Evolutionary conservation across 2,113 vertebrate species (phyloP).

Genomic region (Zonotrichia leucophrys): DNA sequence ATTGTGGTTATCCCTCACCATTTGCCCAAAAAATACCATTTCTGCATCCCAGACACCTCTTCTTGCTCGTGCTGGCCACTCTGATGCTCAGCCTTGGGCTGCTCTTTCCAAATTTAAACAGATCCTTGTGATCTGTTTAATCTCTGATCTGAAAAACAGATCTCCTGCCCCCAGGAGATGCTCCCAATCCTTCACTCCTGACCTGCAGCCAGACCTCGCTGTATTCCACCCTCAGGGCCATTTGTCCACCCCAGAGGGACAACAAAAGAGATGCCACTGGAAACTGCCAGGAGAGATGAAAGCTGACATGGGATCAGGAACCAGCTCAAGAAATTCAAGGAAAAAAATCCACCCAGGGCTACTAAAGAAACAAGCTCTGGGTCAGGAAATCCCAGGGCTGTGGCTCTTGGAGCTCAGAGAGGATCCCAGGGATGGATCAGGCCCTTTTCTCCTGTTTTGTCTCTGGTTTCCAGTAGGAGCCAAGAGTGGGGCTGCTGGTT

Average conservation of each 20-base stretch:
- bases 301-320: neutral
- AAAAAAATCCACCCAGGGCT: neutral
- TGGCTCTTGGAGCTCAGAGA: neutral
- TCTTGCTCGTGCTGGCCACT: accelerated
- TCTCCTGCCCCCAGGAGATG: neutral
- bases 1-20: neutral
- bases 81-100: neutral
- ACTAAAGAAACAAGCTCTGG: neutral
- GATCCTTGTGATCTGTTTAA: neutral
- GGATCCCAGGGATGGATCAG: neutral
- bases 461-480: neutral
- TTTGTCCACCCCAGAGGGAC: neutral
- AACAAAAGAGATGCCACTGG: accelerated
- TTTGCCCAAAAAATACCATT: neutral
- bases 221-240: accelerated
- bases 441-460: neutral
- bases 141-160: too few species aligned
- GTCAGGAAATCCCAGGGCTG: neutral
- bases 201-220: neutral
- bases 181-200: neutral
- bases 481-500: neutral
- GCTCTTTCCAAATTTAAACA: neutral
- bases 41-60: neutral
- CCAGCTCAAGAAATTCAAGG: neutral
- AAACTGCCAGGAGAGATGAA: neutral